These are phyloP conservation scores for Calliphora vomitoria DNA, from an alignment of 2,888 invertebrate species.

Conservation along the genomic window DNA sequence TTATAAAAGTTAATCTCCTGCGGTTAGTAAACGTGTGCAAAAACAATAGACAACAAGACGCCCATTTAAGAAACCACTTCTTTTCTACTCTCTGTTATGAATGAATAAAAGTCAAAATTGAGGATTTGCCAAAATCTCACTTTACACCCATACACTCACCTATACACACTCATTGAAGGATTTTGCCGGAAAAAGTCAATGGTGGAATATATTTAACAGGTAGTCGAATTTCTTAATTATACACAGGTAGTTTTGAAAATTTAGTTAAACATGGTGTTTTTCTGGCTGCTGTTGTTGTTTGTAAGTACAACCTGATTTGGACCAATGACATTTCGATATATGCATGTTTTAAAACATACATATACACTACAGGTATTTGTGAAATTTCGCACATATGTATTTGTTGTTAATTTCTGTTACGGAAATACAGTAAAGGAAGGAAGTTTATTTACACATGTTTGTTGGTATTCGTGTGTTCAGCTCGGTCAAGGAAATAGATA, in stretches of 20 bases:
- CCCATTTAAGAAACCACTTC: constrained; percentile 67
- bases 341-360: neutral
- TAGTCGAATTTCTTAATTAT: neutral
- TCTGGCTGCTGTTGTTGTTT: constrained; percentile 12
- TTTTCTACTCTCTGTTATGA: constrained; percentile 36
- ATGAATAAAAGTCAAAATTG: constrained; percentile 62
- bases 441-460: constrained; percentile 25
- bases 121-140: constrained; percentile 61
- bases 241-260: constrained; percentile 43
- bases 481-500: constrained; percentile 23
- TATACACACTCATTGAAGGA: constrained; percentile 3
- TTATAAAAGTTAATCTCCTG: constrained; percentile 79
- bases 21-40: constrained; percentile 76
- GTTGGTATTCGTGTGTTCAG: constrained; percentile 15
- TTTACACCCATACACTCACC: neutral
- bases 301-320: constrained; percentile 11
- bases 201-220: constrained; percentile 55
- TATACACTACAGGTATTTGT: constrained; percentile 47
- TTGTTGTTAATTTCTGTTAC: constrained; percentile 35
- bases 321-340: constrained; percentile 55
- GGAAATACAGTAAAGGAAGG: constrained; percentile 21
- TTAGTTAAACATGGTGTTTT: constrained; percentile 36
- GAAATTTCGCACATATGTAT: constrained; percentile 73
- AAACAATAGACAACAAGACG: constrained; percentile 75
- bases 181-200: constrained; percentile 51